These are phyloP conservation scores for Grammomys surdaster DNA, from an alignment of 2,113 vertebrate species.

Conservation along the genomic window DNA sequence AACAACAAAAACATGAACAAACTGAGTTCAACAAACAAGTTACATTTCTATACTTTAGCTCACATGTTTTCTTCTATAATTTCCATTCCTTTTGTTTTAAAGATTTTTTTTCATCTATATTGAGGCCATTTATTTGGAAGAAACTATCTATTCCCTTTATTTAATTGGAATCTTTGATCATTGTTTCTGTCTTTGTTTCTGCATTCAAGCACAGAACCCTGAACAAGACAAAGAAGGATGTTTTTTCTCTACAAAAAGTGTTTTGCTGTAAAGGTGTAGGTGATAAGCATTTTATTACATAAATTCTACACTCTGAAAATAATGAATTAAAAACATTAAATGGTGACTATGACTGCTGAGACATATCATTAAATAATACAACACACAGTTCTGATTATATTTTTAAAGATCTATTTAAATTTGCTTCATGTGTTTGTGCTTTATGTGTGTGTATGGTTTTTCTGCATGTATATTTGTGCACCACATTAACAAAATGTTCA, in stretches of 20 bases:
- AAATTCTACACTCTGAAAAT: not conserved
- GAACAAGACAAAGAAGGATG: not conserved
- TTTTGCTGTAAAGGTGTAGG: not conserved
- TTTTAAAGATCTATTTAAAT: not conserved
- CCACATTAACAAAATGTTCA: not conserved
- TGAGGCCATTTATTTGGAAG: constrained; percentile 2
- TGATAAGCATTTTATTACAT: not conserved
- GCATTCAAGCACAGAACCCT: not conserved
- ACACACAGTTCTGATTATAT: too few species aligned
- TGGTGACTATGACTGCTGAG: not conserved
- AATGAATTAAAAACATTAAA: not conserved
- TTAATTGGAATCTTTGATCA: not conserved
- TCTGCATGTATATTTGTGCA: not conserved
- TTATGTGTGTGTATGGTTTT: not conserved
- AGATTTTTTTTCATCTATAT: not conserved
- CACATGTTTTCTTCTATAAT: constrained; percentile 1
- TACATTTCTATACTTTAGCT: not conserved
- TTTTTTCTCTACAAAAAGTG: not conserved
- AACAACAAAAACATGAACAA: not conserved
- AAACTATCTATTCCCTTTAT: not conserved
- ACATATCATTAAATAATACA: not conserved
- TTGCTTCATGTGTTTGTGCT: not conserved
- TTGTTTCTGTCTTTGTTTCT: constrained; percentile 3
- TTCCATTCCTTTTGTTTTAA: constrained; percentile 12
- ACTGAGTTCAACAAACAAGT: not conserved